Percentiles rank a stretch among this genome's conserved stretches.
phyloP scores from a whole-genome alignment of 1,140 invertebrate genomes.

The Lineus longissimus region DNA sequence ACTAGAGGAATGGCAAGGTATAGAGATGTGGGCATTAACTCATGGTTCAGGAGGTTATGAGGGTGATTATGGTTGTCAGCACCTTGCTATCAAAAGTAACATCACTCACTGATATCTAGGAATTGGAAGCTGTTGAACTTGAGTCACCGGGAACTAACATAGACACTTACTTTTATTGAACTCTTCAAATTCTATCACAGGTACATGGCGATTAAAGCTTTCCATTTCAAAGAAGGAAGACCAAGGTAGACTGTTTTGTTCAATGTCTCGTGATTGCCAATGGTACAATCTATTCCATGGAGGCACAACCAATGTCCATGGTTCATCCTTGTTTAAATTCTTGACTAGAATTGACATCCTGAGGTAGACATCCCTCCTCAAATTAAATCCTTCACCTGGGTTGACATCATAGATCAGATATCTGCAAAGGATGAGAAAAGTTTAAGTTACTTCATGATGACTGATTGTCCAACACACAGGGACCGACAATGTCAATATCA shows the following conservation, averaged over 20 bases:
- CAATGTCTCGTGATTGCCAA: constrained; percentile 68
- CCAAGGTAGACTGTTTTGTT: constrained; percentile 68
- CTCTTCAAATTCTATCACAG: constrained; percentile 84
- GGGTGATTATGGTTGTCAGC: too few species aligned
- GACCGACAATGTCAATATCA: background rate
- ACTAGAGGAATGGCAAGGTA: too few species aligned
- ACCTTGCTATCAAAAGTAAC: too few species aligned
- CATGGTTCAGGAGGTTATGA: too few species aligned
- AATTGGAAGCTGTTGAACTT: too few species aligned
- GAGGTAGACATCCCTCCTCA: constrained; percentile 92
- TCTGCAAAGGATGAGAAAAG: constrained; percentile 13
- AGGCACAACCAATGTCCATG: constrained; percentile 68
- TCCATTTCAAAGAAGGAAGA: constrained; percentile 78
- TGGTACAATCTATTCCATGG: constrained; percentile 88
- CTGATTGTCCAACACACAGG: background rate
- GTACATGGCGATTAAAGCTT: constrained; percentile 73
- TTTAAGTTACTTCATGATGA: too few species aligned
- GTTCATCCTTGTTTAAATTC: constrained; percentile 58
- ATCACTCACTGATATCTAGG: too few species aligned
- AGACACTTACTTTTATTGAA: constrained; percentile 61
- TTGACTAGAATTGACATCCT: constrained; percentile 78
- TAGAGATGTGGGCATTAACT: too few species aligned
- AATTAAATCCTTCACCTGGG: constrained; percentile 92
- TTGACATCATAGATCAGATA: constrained; percentile 91
- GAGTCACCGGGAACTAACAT: too few species aligned